Evolutionary conservation across 2,888 invertebrate genomes (phyloP).

Genomic region (Linnaemya vulpina): DNA sequence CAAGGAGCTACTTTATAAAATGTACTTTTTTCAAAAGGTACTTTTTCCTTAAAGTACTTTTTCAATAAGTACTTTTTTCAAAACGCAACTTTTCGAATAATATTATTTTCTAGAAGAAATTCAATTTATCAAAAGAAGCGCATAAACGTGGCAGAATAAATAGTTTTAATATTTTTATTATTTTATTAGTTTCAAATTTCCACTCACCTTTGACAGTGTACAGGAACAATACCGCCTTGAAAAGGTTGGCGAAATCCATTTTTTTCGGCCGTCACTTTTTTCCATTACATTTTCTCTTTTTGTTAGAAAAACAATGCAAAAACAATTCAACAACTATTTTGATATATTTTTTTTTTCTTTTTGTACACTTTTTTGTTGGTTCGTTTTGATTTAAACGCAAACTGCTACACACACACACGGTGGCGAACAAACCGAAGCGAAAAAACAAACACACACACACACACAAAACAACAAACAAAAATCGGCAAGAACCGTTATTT

Average conservation of each 20-base stretch:
- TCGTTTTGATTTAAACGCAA: conserved; percentile 1
- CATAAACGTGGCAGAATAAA: background rate
- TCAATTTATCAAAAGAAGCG: conserved; percentile 4
- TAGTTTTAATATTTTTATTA: background rate
- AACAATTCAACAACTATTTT: conserved; percentile 30
- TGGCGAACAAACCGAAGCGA: background rate
- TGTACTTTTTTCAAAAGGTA: too few species aligned
- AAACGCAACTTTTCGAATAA: too few species aligned
- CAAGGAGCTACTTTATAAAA: too few species aligned
- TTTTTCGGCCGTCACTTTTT: conserved; percentile 82
- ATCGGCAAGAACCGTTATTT: background rate
- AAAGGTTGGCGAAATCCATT: conserved; percentile 83
- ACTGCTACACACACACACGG: conserved; percentile 10
- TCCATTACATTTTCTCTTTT: conserved; percentile 82
- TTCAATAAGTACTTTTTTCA: too few species aligned
- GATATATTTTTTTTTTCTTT: background rate
- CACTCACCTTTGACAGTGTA: conserved; percentile 82
- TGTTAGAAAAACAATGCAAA: conserved; percentile 24
- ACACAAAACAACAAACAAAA: background rate
- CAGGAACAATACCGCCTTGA: conserved; percentile 83
- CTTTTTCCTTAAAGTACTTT: too few species aligned
- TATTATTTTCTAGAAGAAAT: too few species aligned
- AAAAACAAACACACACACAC: too few species aligned
- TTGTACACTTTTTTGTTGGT: conserved; percentile 33
- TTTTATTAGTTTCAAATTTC: background rate